Evolutionary conservation across 2,888 invertebrate genomes (phyloP), one percentile per base, ranked within the genome.

Genomic region (Drosophila eohydei): DNA sequence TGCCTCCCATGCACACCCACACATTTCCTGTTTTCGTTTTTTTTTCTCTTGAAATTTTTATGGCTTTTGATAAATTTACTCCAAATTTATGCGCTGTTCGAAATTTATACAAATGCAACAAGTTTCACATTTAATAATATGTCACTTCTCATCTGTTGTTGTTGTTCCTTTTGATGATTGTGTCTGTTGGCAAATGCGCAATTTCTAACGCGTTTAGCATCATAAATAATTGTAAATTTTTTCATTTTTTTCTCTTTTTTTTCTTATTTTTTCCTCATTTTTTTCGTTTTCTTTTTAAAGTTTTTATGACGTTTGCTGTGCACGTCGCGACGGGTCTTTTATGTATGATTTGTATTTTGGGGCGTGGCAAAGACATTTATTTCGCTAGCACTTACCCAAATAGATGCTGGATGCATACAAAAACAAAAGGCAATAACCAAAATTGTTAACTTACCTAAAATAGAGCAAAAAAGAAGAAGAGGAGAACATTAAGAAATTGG

Each of bases 21-120:
- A 78, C 79, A 60, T 78, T 77, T 74, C 79, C 74, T 74, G 79
- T 69, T 69, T 64, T 41, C n/a, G 11, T 26, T 36, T 51, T 46
- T 46, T 59, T 69, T 59, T 71, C 30, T 55, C 28, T 21, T 28
- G 40, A 40, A 40, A 38, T 40, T 59, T 72, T 70, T 38, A 57
- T 54, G 55, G 34, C 30, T 40, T 32, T 50, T 63, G 52, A 74
- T 74, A 54, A 74, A 67, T 59, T 61, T 48, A 40, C 66, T 57
- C 44, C 46, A 65, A 81, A 81, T 84, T 81, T 70, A 84, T 84
- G 67, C 64, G 74, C 30, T 32, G 66, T 65, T 68, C 67, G 51
- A 62, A 80, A 68, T 58, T 65, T 59, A 79, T 71, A 51, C 59
- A 63, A 81, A 72, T 81, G 82, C 81, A 74, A 79, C 82, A 74